phyloP scores from a whole-genome alignment of 30 jellyfish, hydroid and myxozoan genomes.

The Haliclystus octoradiatus region DNA sequence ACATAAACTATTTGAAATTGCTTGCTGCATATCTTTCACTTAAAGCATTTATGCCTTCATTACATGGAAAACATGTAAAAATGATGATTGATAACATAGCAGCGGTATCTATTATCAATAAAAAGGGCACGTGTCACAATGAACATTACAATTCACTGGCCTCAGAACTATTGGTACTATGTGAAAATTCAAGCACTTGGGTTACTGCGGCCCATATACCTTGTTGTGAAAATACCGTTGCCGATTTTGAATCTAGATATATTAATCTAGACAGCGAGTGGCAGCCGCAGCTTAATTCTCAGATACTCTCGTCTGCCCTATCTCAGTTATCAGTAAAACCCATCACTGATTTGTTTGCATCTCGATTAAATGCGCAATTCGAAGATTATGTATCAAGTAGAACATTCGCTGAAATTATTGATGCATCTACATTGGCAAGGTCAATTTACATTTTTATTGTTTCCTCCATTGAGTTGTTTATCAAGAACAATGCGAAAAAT shows the following conservation, averaged over 20 bases:
- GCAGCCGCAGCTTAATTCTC: not conserved
- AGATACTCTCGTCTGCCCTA: not conserved
- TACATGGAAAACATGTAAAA: too few species aligned
- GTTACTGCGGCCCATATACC: too few species aligned
- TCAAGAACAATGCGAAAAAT: constrained; percentile 21
- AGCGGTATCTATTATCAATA: constrained; percentile 1
- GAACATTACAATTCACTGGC: too few species aligned
- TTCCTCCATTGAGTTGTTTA: constrained; percentile 2
- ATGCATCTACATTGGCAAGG: constrained; percentile 16
- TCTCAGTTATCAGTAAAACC: not conserved
- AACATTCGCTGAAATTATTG: constrained; percentile 6
- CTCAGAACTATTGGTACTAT: too few species aligned
- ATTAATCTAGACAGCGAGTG: not conserved
- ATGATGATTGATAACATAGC: constrained; percentile 3
- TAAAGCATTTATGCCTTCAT: constrained; percentile 1
- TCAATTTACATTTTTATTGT: not conserved
- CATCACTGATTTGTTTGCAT: constrained; percentile 11
- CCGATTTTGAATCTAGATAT: not conserved
- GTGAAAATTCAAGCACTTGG: not conserved
- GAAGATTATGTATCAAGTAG: not conserved
- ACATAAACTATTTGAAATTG: constrained; percentile 20
- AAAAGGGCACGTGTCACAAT: too few species aligned
- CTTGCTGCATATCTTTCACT: constrained; percentile 18
- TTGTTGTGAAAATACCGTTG: not conserved
- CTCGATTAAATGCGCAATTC: constrained; percentile 17